Percentiles rank a stretch among this genome's conserved stretches.
Conservation (phyloP, 1,140 invertebrate species). For the Neodiprion fabricii region DNA sequence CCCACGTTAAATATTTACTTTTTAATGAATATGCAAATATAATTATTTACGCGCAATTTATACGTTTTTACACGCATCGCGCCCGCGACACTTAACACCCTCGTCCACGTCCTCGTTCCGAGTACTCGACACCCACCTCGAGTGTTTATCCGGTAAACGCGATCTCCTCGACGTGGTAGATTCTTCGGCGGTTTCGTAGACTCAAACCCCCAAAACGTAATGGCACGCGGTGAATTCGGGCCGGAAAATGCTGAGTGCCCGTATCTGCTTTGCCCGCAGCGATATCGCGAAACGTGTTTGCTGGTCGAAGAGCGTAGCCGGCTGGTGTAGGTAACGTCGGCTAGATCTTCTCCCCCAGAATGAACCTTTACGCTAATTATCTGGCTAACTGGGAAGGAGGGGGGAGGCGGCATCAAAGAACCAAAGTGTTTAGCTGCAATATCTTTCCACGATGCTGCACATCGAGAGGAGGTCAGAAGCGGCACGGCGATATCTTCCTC, state of each 20-base stretch:
- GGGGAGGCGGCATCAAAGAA: slow-evolving; percentile 50
- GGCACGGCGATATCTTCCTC: background rate
- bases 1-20: slow-evolving; percentile 61
- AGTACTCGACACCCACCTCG: background rate
- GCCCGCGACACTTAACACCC: slow-evolving; percentile 28
- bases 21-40: slow-evolving; percentile 65
- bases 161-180: too few species aligned
- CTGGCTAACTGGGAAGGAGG: slow-evolving; percentile 25
- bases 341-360: slow-evolving; percentile 23
- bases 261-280: background rate
- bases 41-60: slow-evolving; percentile 63
- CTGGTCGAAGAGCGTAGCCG: background rate
- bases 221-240: too few species aligned
- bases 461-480: slow-evolving; percentile 22
- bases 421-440: slow-evolving; percentile 46
- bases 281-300: background rate
- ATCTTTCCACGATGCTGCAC: slow-evolving; percentile 52
- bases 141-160: background rate
- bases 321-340: background rate
- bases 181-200: too few species aligned
- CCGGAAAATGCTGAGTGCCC: background rate
- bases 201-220: too few species aligned
- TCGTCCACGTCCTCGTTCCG: slow-evolving; percentile 11
- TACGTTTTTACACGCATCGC: slow-evolving; percentile 54
- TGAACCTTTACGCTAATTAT: slow-evolving; percentile 57